Evolutionary conservation across 2,797 vertebrate species (phyloP).

Genomic region (Phalanger gymnotis): DNA sequence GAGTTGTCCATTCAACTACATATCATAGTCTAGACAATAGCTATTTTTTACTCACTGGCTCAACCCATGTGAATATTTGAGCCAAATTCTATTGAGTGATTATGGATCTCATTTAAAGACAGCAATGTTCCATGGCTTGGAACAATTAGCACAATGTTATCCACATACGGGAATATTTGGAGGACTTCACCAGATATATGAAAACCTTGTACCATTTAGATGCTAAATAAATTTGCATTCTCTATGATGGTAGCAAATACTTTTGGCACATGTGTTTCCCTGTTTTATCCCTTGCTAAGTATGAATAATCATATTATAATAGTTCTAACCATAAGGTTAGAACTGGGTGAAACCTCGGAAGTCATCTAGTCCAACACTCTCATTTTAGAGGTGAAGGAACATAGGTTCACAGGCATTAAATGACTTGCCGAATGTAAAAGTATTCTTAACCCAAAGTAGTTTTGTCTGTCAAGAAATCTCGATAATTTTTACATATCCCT

Average conservation of each 20-base stretch:
- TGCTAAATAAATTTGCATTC: not conserved
- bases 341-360: not conserved
- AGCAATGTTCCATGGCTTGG: not conserved
- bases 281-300: not conserved
- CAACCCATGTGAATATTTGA: not conserved
- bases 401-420: not conserved
- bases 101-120: not conserved
- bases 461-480: not conserved
- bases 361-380: not conserved
- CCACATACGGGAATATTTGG: not conserved
- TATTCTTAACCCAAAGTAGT: not conserved
- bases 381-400: not conserved
- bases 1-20: not conserved
- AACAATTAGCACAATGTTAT: not conserved
- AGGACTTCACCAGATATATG: not conserved
- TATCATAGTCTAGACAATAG: not conserved
- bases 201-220: not conserved
- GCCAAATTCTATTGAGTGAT: not conserved
- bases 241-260: not conserved
- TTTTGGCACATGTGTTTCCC: not conserved
- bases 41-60: not conserved
- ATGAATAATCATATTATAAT: not conserved
- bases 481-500: not conserved
- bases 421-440: not conserved
- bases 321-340: not conserved